Evolutionary conservation across 2,113 vertebrate species (phyloP).

Genomic region (Sebastes schlegelii): DNA sequence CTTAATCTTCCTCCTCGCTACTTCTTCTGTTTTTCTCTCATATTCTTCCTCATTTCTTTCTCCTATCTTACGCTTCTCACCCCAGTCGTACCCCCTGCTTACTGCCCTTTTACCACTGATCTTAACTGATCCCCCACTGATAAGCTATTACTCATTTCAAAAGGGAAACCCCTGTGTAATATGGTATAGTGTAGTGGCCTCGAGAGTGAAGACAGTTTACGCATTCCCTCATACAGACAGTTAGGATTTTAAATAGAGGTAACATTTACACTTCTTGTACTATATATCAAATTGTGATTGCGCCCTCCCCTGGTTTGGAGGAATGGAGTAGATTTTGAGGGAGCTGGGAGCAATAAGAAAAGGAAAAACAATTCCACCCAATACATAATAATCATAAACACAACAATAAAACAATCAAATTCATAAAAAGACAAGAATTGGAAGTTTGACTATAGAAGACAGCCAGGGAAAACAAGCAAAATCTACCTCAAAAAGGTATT

Average conservation of each 20-base stretch:
- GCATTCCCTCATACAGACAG: slow-evolving; percentile 43
- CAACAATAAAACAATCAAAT: not conserved
- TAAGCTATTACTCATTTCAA: slow-evolving; percentile 66
- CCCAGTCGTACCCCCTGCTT: slow-evolving; percentile 4
- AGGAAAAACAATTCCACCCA: not conserved
- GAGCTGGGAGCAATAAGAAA: not conserved
- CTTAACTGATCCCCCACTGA: slow-evolving; percentile 62
- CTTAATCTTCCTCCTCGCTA: not conserved
- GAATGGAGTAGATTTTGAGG: not conserved
- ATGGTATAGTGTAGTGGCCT: slow-evolving; percentile 18
- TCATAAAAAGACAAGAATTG: not conserved
- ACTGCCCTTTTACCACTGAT: slow-evolving; percentile 61
- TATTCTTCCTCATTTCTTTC: slow-evolving; percentile 9
- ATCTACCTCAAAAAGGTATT: not conserved
- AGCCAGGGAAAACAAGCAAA: not conserved
- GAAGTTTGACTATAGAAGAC: not conserved
- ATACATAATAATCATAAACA: not conserved
- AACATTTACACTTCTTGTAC: slow-evolving; percentile 17
- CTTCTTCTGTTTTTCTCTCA: not conserved
- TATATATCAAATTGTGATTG: not conserved
- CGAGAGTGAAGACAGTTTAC: slow-evolving; percentile 26
- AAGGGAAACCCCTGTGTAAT: slow-evolving; percentile 45
- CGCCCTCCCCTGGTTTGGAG: not conserved
- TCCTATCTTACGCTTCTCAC: not conserved
- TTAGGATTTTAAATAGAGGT: slow-evolving; percentile 46